Conservation (phyloP, 2,797 vertebrate species). For the Pygocentrus nattereri region DNA sequence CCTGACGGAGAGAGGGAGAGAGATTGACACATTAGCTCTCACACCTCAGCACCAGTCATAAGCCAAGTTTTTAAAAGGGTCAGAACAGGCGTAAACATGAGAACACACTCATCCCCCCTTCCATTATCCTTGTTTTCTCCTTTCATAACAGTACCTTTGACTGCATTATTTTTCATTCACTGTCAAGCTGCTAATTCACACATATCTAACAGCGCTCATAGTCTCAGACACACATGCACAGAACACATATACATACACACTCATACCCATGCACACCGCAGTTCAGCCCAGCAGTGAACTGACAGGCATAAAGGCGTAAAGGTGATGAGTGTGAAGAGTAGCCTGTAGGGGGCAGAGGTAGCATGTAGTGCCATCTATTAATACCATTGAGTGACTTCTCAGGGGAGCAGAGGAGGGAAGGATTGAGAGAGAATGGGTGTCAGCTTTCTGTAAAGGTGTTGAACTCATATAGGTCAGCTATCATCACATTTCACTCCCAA, state of each 20-base stretch:
- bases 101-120: not conserved
- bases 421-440: conserved; percentile 8
- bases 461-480: conserved; percentile 57
- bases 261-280: not conserved
- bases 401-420: not conserved
- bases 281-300: not conserved
- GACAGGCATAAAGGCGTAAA: not conserved
- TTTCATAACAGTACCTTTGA: not conserved
- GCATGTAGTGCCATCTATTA: conserved; percentile 31
- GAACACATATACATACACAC: not conserved
- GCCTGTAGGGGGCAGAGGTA: conserved; percentile 58
- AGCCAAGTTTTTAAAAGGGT: not conserved
- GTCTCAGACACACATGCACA: not conserved
- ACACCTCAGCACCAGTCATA: not conserved
- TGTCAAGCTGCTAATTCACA: not conserved
- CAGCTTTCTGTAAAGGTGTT: conserved; percentile 18
- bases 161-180: not conserved
- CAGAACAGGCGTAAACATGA: not conserved
- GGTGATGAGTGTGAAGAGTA: not conserved
- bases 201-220: not conserved
- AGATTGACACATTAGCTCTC: not conserved
- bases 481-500: conserved; percentile 60
- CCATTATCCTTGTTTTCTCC: not conserved
- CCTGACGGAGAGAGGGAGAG: conserved; percentile 73
- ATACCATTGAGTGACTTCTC: conserved; percentile 38